Evolutionary conservation across 2,888 invertebrate genomes (phyloP), one percentile per base, ranked within the genome.

Genomic region (Odontocolon sp.): DNA sequence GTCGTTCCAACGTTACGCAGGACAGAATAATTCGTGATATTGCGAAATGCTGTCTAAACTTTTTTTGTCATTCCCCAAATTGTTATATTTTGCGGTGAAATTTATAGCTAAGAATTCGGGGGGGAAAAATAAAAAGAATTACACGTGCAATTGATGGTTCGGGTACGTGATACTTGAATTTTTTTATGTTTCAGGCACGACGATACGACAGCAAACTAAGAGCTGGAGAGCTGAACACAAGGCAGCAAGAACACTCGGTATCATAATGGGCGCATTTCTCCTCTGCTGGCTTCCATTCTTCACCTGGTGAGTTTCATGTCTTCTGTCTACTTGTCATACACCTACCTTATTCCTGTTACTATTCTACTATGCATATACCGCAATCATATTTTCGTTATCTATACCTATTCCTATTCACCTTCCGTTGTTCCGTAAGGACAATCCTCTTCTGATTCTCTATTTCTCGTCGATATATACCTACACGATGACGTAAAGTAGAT

Each of bases 251-350:
- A 99, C 98, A 56, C 93, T 98, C 42, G 98, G 98, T 82, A 97
- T 98, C 86, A 98, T 99, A 83, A 98, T 99, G 94, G 98, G 98
- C 36, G 97, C 97, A 26, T 98, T 98, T 91, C 93, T 98, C 82
- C 92, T 98, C 70, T 98, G 98, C 91, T 98, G 98, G 97, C 92
- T 98, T 84, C 98, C 98, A 61, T 98, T 98, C 93, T 98, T 98
- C 92, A 93, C 97, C 42, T 98, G 98, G 98, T 98, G 93, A 94
- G 94, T 92, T 81, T 1, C 21, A 2, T 56, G 9, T 5, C 38
- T 66, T 14, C 33, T 14, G 36, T 36, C 14, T 11, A 36, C 1
- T 31, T 21, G 21, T 26, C 33, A 26, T 31, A 6, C 14, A 52
- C 16, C 21, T 38, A 33, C 14, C 40, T 5, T 40, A 14, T 40